Base-by-base conservation (phyloP, 2,888 invertebrate genomes). In the Sericinus montela region DNA sequence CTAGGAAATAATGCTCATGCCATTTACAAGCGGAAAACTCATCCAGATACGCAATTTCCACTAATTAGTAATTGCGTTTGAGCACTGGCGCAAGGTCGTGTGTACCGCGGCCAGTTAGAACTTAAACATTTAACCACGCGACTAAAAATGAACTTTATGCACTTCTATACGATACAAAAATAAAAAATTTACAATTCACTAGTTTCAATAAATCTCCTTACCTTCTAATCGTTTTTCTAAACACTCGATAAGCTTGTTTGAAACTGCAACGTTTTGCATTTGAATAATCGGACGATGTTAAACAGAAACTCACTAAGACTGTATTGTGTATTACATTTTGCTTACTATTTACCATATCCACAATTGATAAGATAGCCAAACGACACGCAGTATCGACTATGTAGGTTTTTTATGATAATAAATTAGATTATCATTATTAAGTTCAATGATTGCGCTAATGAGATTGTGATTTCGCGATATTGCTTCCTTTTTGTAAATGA, bases 291-390 rank as follows among this genome's bases (percentile, higher is more conserved):
- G 10, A 23, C 13, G 32, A n/a, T 9, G 32, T 11, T 9, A 32
- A 28, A 35, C 25, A 10, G 40, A 46, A 47, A 47, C 40, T 16
- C 30, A 11, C 11, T 55, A 51, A 61, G 59, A 79, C 73, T 80
- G 79, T 75, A 78, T 51, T 60, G 60, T 57, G 55, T 54, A 53
- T 51, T 50, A 49, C 46, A 51, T 51, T n/a, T 58, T 45, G 45
- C 53, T 53, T 59, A 67, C 60, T 73, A 76, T 77, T 80, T 77
- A 78, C 79, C 72, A 73, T 78, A 79, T 75, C 70, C 71, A 42
- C 14, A 15, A n/a, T 32, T 45, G 77, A 80, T 79, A 74, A 77
- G 76, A 77, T 75, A 69, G 36, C 11, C 16, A 9, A 35, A 11
- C 51, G 56, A 59, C 57, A 61, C 38, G 45, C 23, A 42, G 50